phyloP scores from a whole-genome alignment of 2,113 vertebrate species.

The Grantiella picta region DNA sequence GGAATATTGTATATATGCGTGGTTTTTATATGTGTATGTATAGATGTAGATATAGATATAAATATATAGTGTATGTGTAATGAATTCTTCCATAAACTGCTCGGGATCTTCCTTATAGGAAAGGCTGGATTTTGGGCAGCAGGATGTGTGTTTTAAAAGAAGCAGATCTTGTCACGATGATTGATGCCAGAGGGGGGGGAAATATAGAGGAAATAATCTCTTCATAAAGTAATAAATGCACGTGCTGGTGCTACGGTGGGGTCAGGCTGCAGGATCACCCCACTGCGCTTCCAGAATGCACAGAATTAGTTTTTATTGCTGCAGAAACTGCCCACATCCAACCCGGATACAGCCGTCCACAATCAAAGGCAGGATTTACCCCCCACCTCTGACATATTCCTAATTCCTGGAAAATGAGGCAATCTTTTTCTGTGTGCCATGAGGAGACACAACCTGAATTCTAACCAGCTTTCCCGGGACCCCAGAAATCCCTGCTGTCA shows the following conservation, averaged over 20 bases:
- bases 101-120: neutral
- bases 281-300: neutral
- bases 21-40: too few species aligned
- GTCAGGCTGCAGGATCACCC: neutral
- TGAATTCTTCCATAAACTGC: neutral
- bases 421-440: neutral
- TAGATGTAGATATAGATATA: too few species aligned
- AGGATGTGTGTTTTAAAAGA: neutral
- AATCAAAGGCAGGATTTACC: constrained; percentile 16
- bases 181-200: neutral
- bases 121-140: neutral
- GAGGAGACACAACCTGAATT: neutral
- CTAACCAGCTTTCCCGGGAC: neutral
- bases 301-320: neutral
- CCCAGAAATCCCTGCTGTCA: neutral
- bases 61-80: too few species aligned
- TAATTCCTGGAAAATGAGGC: constrained; percentile 39
- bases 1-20: neutral
- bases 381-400: constrained; percentile 23
- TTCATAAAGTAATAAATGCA: neutral
- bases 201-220: neutral
- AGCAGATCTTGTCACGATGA: neutral
- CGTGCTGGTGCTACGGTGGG: neutral
- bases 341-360: neutral
- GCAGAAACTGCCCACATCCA: neutral